A percentile compares a stretch with the other conserved stretches of the same genome.
Conservation (phyloP, 2,888 invertebrate species). For the Nemurella pictetii region DNA sequence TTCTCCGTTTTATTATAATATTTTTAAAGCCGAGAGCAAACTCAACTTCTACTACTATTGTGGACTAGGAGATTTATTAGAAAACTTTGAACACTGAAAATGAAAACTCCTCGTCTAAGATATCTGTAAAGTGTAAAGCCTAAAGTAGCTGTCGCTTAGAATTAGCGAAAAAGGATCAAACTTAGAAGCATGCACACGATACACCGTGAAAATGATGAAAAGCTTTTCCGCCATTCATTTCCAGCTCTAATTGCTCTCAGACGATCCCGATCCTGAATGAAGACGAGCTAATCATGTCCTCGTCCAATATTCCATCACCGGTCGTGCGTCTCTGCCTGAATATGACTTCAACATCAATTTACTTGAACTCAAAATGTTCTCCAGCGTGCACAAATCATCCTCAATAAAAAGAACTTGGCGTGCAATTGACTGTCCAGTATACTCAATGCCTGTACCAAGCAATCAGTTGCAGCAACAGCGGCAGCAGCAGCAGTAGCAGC, state of each 20-base stretch:
- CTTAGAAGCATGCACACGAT: neutral
- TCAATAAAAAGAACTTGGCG: neutral
- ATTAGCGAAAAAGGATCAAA: conserved; percentile 25
- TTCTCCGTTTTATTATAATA: neutral
- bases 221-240: neutral
- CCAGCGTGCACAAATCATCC: neutral
- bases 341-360: no score
- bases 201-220: neutral
- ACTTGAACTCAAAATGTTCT: no score
- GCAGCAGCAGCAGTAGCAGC: neutral
- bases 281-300: neutral
- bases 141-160: conserved; percentile 22
- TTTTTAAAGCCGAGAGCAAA: neutral
- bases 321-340: no score
- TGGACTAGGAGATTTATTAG: neutral
- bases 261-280: neutral
- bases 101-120: neutral
- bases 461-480: neutral
- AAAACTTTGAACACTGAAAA: neutral
- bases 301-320: neutral
- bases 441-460: neutral
- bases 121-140: neutral
- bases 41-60: neutral
- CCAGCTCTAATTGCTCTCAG: neutral
- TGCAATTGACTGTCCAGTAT: neutral